Percentiles rank a stretch among this genome's conserved stretches.
Conservation (phyloP, 2,888 invertebrate species). For the Holacanthella duospinosa region DNA sequence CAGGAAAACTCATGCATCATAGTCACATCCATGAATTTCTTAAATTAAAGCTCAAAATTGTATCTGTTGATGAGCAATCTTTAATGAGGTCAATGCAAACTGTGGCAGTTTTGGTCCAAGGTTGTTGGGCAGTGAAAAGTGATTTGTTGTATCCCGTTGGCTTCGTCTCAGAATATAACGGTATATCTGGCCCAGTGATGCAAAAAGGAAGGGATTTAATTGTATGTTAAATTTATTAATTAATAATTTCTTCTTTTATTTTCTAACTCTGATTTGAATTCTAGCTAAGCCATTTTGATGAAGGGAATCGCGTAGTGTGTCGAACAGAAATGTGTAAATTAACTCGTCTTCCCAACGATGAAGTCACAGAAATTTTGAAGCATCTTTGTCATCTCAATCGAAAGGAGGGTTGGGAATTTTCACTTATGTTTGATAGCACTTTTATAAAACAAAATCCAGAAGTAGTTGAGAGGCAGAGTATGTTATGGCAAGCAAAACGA, state of each 20-base stretch:
- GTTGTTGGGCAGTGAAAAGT: background rate
- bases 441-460: background rate
- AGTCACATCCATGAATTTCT: background rate
- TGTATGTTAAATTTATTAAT: background rate
- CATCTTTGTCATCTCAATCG: background rate
- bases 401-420: background rate
- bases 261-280: background rate
- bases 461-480: background rate
- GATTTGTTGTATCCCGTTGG: background rate
- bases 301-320: background rate
- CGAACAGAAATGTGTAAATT: background rate
- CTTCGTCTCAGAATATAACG: background rate
- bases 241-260: background rate
- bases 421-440: background rate
- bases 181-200: background rate
- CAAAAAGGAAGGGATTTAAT: background rate
- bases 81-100: background rate
- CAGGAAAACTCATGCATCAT: background rate
- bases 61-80: background rate
- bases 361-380: background rate
- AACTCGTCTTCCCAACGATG: background rate
- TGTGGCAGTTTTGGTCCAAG: background rate
- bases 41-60: background rate
- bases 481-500: background rate
- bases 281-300: background rate